Evolutionary conservation across 2,797 vertebrate species (phyloP), one percentile per base, ranked within the genome.

Genomic region (Phoebastria nigripes): DNA sequence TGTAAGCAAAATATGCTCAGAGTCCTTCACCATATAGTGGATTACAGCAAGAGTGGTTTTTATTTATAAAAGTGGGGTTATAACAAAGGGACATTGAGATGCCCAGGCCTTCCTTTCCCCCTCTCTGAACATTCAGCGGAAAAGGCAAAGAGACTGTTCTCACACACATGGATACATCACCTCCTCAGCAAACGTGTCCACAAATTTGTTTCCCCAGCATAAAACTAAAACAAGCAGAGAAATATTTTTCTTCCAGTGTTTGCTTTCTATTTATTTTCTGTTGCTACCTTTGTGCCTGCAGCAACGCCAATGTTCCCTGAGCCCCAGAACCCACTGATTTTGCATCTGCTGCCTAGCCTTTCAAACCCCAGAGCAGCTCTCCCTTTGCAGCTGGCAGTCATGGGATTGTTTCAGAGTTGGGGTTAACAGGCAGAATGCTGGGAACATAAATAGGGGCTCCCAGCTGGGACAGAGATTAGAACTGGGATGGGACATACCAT

Each of bases 231-330:
- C 41, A 92, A 82, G 49, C 44, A 96, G 58, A 88, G 35, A 86
- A 86, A 47, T 83, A 69, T 54, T 86, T 83, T 90, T 56, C 65
- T 63, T 88, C 69, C 56, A 69, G 0, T 86, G 51, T 93, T 97
- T 95, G 31, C 37, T 76, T 92, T 83, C 82, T 93, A 37, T 93
- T 96, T 92, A 76, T 91, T 92, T 91, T 84, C 76, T 88, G 92
- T 95, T 96, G 92, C 93, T 95, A 89, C 82, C 93, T 94, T 71
- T 71, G 86, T 81, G 89, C 42, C 92, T 95, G 71, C 69, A 85
- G 92, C 71, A 74, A 47, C 3, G 1, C 11, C 89, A 61, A 1
- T 16, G 35, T 65, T 61, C 31, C 29, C 37, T 4, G 6, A 82
- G 70, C 46, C 62, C 20, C 54, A 69, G 61, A 79, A 89, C 28